Conservation (phyloP, 2,797 vertebrate species). For the Morus bassanus region DNA sequence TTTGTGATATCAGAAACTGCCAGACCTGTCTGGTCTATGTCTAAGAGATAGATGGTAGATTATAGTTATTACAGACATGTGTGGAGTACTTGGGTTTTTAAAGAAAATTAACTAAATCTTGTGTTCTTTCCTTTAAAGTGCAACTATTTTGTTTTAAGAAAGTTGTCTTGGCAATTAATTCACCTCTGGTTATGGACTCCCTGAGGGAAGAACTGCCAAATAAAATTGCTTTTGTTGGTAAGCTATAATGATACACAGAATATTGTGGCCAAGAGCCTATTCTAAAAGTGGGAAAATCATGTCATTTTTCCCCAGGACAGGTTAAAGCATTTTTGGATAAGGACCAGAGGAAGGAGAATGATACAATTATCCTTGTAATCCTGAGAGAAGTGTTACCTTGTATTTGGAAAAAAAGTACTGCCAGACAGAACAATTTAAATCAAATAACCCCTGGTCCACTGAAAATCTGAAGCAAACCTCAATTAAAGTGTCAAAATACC, state of each 20-base stretch:
- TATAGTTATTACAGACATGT: neutral
- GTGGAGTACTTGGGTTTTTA: neutral
- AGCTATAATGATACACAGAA: neutral
- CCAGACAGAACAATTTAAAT: neutral
- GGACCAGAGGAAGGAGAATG: neutral
- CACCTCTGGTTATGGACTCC: neutral
- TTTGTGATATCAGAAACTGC: neutral
- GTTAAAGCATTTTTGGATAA: neutral
- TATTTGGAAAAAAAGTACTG: neutral
- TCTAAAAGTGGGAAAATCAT: neutral
- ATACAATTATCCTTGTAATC: neutral
- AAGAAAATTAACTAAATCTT: neutral
- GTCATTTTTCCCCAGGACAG: neutral
- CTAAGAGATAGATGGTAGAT: neutral
- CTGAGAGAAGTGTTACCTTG: neutral
- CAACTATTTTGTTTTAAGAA: neutral
- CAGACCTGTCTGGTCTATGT: neutral
- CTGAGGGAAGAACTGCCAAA: neutral
- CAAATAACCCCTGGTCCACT: neutral
- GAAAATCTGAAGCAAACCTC: neutral
- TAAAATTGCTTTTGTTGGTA: neutral
- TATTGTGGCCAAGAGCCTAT: neutral
- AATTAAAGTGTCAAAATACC: slow-evolving; percentile 5
- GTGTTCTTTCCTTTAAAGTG: neutral
- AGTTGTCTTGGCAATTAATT: neutral